Conservation (phyloP, 2,797 vertebrate species). For the Chloroceryle amazona region DNA sequence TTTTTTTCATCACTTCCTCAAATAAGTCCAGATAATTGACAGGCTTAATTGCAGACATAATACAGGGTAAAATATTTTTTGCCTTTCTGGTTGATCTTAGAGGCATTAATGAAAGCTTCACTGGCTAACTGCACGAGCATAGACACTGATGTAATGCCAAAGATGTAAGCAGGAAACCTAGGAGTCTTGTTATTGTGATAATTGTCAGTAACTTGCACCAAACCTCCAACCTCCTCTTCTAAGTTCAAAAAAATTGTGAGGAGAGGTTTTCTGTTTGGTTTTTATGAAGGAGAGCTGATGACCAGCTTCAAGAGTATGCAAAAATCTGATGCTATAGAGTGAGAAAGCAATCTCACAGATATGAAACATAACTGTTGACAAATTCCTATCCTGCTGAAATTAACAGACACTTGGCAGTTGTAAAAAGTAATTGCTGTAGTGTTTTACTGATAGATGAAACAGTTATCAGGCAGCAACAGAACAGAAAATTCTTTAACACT, state of each 20-base stretch:
- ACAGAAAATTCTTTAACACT: neutral
- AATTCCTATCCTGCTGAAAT: neutral
- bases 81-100: neutral
- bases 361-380: neutral
- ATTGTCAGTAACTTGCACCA: neutral
- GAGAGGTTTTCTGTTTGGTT: accelerated
- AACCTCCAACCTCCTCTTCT: neutral
- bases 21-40: neutral
- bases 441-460: neutral
- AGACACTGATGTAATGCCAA: neutral
- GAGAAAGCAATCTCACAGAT: neutral
- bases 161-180: neutral
- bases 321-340: neutral
- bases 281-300: neutral
- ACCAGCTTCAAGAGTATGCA: neutral
- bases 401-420: neutral
- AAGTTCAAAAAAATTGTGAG: neutral
- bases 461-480: neutral
- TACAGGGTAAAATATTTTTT: neutral
- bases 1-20: neutral
- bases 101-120: neutral
- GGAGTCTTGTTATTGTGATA: neutral
- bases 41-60: neutral
- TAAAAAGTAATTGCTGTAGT: neutral
- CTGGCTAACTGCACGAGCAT: neutral